Percentiles rank a stretch among this genome's conserved stretches.
Conservation (phyloP, 2,797 vertebrate genomes). For the Pseudochromis fuscus region DNA sequence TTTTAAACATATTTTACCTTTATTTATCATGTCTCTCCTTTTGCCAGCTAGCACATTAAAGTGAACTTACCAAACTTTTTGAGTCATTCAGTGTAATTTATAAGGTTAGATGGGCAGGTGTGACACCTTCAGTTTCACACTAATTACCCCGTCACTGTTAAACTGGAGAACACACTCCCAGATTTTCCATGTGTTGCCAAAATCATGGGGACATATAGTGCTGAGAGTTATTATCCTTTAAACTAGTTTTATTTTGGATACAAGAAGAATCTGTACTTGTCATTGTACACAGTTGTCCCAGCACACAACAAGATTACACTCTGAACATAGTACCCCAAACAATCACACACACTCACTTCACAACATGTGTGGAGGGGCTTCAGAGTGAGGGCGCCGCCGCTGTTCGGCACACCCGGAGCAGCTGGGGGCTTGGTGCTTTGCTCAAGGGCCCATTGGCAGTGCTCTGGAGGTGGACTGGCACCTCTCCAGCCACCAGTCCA, state of each 20-base stretch:
- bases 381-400: no score
- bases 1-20: conserved; percentile 3
- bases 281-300: no score
- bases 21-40: not conserved
- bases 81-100: not conserved
- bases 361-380: no score
- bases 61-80: not conserved
- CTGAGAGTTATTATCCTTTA: not conserved
- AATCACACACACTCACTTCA: no score
- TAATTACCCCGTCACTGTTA: not conserved
- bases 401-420: no score
- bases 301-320: no score
- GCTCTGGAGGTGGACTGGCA: no score
- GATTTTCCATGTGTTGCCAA: not conserved
- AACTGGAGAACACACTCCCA: not conserved
- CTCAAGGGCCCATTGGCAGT: no score
- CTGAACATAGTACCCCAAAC: no score
- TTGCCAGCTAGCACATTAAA: not conserved
- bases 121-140: not conserved
- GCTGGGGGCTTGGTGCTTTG: no score
- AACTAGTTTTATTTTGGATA: not conserved
- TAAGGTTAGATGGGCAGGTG: not conserved
- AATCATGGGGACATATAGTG: not conserved
- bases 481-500: no score
- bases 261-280: no score